These are phyloP conservation scores for Nixonia krombeini DNA, from an alignment of 1,140 invertebrate genomes.

Conservation along the genomic window DNA sequence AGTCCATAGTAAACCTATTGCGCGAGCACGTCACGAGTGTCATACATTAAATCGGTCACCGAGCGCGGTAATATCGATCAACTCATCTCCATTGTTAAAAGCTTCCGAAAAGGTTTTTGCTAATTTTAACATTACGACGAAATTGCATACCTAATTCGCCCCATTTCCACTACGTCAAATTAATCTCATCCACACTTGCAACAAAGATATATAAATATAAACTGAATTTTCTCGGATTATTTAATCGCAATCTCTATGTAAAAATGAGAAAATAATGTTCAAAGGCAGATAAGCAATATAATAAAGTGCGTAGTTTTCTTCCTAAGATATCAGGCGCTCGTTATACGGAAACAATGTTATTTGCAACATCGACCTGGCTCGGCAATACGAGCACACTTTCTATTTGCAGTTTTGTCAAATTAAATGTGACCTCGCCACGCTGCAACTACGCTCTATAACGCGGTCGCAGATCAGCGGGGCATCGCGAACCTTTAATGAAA, in stretches of 20 bases:
- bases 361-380: conserved; percentile 6
- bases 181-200: too few species aligned
- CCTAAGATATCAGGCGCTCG: too few species aligned
- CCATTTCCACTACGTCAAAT: neutral
- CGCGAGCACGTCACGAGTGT: neutral
- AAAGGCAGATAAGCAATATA: too few species aligned
- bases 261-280: too few species aligned
- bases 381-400: conserved; percentile 7
- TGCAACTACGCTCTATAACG: conserved; percentile 14
- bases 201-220: neutral
- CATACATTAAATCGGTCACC: neutral
- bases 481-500: conserved; percentile 49
- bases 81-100: too few species aligned
- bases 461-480: conserved; percentile 18
- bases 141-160: too few species aligned
- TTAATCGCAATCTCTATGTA: too few species aligned
- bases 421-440: conserved; percentile 23
- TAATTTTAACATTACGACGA: too few species aligned
- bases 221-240: too few species aligned
- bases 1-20: neutral
- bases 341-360: too few species aligned
- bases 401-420: conserved; percentile 22
- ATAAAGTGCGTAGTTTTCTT: too few species aligned
- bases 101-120: too few species aligned
- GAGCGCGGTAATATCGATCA: neutral